A percentile compares a stretch with the other conserved stretches of the same genome.
These are phyloP conservation scores for Morelia viridis DNA, from an alignment of 2,797 vertebrate genomes.

Conservation along the genomic window DNA sequence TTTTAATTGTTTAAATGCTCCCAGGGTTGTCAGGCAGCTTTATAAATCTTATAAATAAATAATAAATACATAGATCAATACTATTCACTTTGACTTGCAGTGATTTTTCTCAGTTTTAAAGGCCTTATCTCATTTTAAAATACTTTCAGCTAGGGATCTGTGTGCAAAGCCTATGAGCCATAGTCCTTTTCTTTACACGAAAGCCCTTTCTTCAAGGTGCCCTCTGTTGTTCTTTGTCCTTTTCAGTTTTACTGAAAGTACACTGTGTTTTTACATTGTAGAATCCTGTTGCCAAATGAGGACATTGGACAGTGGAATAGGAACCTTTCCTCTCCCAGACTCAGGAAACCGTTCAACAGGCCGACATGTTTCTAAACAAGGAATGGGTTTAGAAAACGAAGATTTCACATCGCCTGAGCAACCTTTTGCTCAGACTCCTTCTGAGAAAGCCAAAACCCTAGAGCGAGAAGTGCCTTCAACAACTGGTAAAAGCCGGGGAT, in stretches of 20 bases:
- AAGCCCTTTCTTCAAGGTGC: slow-evolving; percentile 56
- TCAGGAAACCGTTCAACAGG: slow-evolving; percentile 78
- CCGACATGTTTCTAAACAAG: slow-evolving; percentile 78
- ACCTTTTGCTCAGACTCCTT: slow-evolving; percentile 59
- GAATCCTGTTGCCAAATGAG: slow-evolving; percentile 91
- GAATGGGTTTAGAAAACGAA: slow-evolving; percentile 70
- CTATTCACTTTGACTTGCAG: background rate
- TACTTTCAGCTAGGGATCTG: background rate
- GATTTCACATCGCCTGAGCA: slow-evolving; percentile 63
- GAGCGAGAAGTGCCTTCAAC: slow-evolving; percentile 84
- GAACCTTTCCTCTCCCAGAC: slow-evolving; percentile 90
- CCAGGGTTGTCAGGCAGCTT: background rate
- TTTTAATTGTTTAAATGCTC: background rate
- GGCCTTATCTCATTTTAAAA: background rate
- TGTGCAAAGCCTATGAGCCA: background rate
- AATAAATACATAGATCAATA: background rate
- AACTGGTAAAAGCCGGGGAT: slow-evolving; percentile 65
- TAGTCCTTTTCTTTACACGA: slow-evolving; percentile 28
- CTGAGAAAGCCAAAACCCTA: slow-evolving; percentile 77
- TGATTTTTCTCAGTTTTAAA: background rate
- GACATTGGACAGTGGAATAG: slow-evolving; percentile 92
- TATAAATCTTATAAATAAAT: background rate
- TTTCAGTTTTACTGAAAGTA: slow-evolving; percentile 43
- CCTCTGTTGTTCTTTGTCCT: slow-evolving; percentile 55
- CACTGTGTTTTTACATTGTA: slow-evolving; percentile 75